Percentiles rank a stretch among this genome's conserved stretches.
Conservation (phyloP, 1,140 invertebrate species). For the Tetramorium simillimum region DNA sequence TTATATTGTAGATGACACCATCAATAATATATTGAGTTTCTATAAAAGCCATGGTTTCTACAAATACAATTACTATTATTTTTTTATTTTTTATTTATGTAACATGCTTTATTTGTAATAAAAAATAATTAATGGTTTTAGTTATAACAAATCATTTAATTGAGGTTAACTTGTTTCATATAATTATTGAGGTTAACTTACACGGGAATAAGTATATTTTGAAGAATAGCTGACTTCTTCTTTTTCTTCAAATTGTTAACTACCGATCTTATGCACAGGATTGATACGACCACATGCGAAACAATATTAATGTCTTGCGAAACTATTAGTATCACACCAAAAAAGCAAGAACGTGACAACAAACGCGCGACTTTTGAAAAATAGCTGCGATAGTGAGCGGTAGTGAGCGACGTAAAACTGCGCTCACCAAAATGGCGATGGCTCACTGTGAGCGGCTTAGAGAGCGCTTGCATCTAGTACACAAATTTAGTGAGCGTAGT, state of each 20-base stretch:
- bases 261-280: too few relatives aligned
- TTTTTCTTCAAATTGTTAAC: too few relatives aligned
- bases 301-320: too few relatives aligned
- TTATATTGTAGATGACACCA: not conserved
- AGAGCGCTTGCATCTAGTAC: not conserved
- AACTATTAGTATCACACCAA: too few relatives aligned
- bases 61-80: not conserved
- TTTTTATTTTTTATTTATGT: too few relatives aligned
- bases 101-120: not conserved
- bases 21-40: not conserved
- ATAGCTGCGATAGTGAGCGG: not conserved
- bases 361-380: too few relatives aligned
- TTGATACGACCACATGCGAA: too few relatives aligned
- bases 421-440: not conserved
- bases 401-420: not conserved
- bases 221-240: not conserved
- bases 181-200: not conserved
- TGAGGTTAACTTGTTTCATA: too few relatives aligned
- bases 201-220: not conserved
- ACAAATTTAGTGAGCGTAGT: not conserved
- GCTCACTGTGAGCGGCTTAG: not conserved
- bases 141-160: too few relatives aligned
- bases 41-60: not conserved
- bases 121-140: not conserved
- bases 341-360: too few relatives aligned